Base-by-base conservation (phyloP, 2,113 vertebrate genomes). In the Saimiri boliviensis region DNA sequence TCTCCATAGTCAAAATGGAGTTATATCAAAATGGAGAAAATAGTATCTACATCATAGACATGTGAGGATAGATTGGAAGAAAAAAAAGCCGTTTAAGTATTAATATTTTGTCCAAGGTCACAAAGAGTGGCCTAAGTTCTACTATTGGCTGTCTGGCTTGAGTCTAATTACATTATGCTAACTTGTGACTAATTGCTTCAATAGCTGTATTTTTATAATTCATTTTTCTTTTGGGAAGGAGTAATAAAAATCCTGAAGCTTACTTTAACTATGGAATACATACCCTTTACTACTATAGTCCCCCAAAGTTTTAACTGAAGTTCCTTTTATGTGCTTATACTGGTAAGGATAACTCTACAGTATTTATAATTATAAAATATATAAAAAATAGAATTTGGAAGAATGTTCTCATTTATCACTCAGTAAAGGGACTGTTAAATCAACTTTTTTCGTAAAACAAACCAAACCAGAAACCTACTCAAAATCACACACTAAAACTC, bases 401-500 rank as follows among this genome's bases (percentile, higher is more conserved):
- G n/a, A 76, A 88, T 37, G 32, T 2, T 70, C 37, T 88, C 12
- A 35, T 40, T 11, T 82, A n/a, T 12, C 66, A 92, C 37, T 88
- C 30, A 91, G 56, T 21, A 68, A 83, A 74, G 66, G 13, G 32
- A 60, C 73, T 97, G 92, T 77, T 86, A 95, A 8, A 98, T 35
- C 71, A 97, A 95, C 77, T 92, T 94, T 88, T 90, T 71, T 66
- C 11, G 8, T 91, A 81, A 40, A 83, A 79, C 19, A 95, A 96
- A 89, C 2, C 94, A 73, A 94, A 95, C 21, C 88, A 92, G 80
- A 85, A 95, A 93, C 93, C 40, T 68, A 89, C 54, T 82, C 3
- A 86, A 85, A 96, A 86, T 20, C 37, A n/a, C 35, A 94, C 11
- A 54, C 0, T 86, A 70, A 90, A 74, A 94, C 20, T 52, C 8